Conservation (phyloP, 1,140 invertebrate genomes). For the Ditylenchus dipsaci region DNA sequence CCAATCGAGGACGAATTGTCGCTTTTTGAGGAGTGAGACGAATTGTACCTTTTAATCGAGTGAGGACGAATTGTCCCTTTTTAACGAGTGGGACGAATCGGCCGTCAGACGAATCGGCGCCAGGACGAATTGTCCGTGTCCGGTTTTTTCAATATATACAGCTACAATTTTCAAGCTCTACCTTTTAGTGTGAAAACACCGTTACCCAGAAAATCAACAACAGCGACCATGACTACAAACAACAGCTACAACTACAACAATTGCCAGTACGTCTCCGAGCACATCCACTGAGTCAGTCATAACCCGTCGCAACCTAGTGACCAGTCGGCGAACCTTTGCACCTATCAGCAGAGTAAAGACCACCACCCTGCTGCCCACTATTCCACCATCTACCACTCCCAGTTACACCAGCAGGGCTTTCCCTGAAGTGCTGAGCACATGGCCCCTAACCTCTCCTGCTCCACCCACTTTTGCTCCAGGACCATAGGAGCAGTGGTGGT, state of each 20-base stretch:
- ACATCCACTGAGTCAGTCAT: neutral
- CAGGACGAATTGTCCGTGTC: too few species aligned
- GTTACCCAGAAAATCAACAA: neutral
- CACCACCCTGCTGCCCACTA: neutral
- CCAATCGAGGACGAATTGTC: too few species aligned
- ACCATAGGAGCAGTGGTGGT: too few species aligned
- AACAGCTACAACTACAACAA: neutral
- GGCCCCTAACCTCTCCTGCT: neutral
- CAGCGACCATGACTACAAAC: too few species aligned
- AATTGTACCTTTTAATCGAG: too few species aligned
- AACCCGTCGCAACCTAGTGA: neutral
- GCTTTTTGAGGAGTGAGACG: too few species aligned
- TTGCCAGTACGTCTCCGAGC: neutral
- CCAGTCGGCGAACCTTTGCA: neutral
- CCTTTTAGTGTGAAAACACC: neutral
- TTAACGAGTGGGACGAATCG: too few species aligned
- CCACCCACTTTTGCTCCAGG: neutral
- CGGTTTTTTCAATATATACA: too few species aligned
- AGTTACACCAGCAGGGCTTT: neutral
- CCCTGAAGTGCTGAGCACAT: neutral
- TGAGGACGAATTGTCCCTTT: too few species aligned
- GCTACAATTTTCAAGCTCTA: too few species aligned
- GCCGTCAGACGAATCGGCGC: too few species aligned
- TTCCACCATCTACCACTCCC: slow-evolving; percentile 3
- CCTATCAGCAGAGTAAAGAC: neutral